Evolutionary conservation across 2,797 vertebrate genomes (phyloP).

Genomic region (Helostoma temminkii): DNA sequence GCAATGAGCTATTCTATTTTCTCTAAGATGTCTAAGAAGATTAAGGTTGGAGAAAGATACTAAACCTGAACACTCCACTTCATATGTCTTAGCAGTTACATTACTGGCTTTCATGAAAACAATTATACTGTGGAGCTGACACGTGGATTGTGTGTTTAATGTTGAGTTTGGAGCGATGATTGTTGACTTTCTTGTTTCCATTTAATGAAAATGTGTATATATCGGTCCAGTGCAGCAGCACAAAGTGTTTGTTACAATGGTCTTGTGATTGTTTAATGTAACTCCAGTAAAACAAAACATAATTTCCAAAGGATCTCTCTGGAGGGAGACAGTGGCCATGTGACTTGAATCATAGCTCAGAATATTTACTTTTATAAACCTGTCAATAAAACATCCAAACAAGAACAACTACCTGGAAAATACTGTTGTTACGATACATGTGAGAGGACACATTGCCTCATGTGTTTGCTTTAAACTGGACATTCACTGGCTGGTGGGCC

Average conservation of each 20-base stretch:
- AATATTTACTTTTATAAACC: constrained; percentile 35
- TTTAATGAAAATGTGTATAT: constrained; percentile 9
- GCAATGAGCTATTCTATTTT: constrained; percentile 21
- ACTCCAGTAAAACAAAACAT: constrained; percentile 12
- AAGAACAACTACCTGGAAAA: constrained; percentile 42
- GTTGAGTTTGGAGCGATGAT: constrained; percentile 9
- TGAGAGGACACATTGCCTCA: constrained; percentile 34
- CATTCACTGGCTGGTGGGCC: constrained; percentile 5
- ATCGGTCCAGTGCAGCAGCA: not conserved
- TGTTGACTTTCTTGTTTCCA: constrained; percentile 12
- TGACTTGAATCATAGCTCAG: constrained; percentile 15
- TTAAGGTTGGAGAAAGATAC: constrained; percentile 26
- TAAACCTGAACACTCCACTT: not conserved
- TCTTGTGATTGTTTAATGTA: too few relatives aligned
- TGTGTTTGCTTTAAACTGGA: constrained; percentile 49
- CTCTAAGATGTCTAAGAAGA: constrained; percentile 28
- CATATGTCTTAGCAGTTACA: constrained; percentile 29
- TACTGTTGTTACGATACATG: constrained; percentile 8
- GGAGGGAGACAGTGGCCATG: not conserved
- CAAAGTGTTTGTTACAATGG: too few relatives aligned
- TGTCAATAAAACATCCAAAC: constrained; percentile 31
- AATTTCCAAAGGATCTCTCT: constrained; percentile 9
- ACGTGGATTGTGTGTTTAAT: constrained; percentile 9
- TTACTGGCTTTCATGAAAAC: constrained; percentile 42
- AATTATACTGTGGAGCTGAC: constrained; percentile 16